These are phyloP conservation scores for Scytalopus superciliaris DNA, from an alignment of 2,113 vertebrate genomes.

Conservation along the genomic window DNA sequence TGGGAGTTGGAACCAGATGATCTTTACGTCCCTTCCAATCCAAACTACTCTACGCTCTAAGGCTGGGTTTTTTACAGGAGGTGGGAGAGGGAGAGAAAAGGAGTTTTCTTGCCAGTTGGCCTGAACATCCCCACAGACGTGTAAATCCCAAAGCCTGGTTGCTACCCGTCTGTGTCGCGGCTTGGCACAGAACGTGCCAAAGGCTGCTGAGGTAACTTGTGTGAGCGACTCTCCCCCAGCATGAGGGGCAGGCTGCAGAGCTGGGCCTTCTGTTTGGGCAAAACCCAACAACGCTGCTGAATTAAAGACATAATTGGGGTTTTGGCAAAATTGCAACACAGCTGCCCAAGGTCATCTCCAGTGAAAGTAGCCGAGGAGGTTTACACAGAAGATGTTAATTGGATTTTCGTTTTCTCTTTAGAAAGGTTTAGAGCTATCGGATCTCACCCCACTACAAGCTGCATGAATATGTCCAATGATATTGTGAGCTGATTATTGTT, in stretches of 20 bases:
- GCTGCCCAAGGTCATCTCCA: slow-evolving; percentile 50
- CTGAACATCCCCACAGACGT: background rate
- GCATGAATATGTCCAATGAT: slow-evolving; percentile 57
- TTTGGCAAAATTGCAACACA: slow-evolving; percentile 48
- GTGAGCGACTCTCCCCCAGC: background rate
- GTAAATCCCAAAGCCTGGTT: background rate
- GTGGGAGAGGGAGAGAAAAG: background rate
- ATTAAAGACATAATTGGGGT: slow-evolving; percentile 10
- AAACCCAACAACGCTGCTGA: background rate
- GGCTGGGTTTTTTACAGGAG: background rate
- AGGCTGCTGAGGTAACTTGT: background rate
- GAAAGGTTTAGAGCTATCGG: slow-evolving; percentile 19
- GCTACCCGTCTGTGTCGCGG: background rate
- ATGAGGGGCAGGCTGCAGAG: background rate
- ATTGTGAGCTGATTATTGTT: slow-evolving; percentile 63
- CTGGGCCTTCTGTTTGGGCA: slow-evolving; percentile 36
- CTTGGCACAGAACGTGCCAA: fast-evolving
- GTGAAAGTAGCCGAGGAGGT: slow-evolving; percentile 3
- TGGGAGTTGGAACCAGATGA: background rate
- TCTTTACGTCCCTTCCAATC: background rate
- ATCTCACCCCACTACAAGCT: slow-evolving; percentile 42
- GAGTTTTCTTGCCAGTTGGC: background rate
- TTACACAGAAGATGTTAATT: slow-evolving; percentile 47
- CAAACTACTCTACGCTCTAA: background rate
- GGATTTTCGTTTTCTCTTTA: slow-evolving; percentile 50